Percentiles rank a stretch among this genome's conserved stretches.
These are phyloP conservation scores for Drosophila limbata DNA, from an alignment of 2,888 invertebrate species.

Conservation along the genomic window DNA sequence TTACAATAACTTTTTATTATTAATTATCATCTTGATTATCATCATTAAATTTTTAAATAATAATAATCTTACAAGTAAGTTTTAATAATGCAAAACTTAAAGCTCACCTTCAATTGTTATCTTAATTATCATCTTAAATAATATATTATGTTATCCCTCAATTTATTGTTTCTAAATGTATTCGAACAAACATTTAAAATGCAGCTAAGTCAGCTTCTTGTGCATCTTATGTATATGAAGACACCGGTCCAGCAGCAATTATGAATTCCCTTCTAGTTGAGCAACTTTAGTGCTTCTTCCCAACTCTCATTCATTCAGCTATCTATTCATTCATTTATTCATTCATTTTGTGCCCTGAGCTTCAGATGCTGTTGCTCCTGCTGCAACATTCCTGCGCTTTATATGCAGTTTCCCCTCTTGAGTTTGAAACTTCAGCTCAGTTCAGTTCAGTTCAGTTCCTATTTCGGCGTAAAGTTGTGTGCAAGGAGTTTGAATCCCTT, in stretches of 20 bases:
- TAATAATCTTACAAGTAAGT: neutral
- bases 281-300: constrained; percentile 47
- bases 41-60: neutral
- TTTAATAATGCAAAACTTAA: neutral
- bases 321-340: constrained; percentile 72
- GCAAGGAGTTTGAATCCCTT: constrained; percentile 39
- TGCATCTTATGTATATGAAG: constrained; percentile 13
- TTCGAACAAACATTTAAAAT: constrained; percentile 9
- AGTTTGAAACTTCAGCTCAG: constrained; percentile 48
- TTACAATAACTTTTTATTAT: neutral
- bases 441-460: constrained; percentile 27
- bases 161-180: neutral
- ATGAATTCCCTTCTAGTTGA: constrained; percentile 60
- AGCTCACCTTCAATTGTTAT: neutral
- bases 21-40: neutral
- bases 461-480: constrained; percentile 36
- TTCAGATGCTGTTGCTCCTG: constrained; percentile 21
- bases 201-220: constrained; percentile 3
- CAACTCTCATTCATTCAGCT: constrained; percentile 51
- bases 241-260: constrained; percentile 45
- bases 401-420: constrained; percentile 23
- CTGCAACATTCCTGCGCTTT: constrained; percentile 43
- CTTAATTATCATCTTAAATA: neutral
- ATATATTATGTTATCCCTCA: neutral
- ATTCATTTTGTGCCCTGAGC: constrained; percentile 58